phyloP scores from a whole-genome alignment of 53 echinoderm and acorn worm species.

The Patiria pectinifera region DNA sequence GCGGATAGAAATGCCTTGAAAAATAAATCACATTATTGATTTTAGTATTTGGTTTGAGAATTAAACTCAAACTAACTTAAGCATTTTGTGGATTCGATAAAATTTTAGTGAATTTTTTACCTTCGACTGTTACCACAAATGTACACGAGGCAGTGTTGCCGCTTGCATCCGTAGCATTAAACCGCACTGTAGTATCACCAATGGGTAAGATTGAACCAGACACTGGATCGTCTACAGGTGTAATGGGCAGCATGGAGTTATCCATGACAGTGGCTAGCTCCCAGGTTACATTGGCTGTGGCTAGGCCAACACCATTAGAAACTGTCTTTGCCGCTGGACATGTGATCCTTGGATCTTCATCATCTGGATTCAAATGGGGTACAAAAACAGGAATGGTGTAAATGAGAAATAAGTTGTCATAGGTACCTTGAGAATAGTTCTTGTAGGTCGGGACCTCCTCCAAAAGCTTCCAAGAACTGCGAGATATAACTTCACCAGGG shows the following conservation, averaged over 20 bases:
- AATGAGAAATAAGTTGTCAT: not conserved
- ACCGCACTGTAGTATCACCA: constrained; percentile 14
- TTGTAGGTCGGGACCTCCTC: too few relatives aligned
- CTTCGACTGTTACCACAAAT: constrained; percentile 15
- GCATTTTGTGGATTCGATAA: too few relatives aligned
- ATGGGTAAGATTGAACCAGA: constrained; percentile 10
- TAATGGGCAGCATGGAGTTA: constrained; percentile 1
- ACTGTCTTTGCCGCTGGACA: not conserved
- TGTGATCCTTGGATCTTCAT: not conserved
- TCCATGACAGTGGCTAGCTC: not conserved
- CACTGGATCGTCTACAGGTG: not conserved
- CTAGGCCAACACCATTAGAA: not conserved
- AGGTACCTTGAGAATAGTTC: not conserved
- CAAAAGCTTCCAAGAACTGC: too few relatives aligned
- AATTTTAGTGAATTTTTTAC: not conserved
- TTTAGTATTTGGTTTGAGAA: too few relatives aligned
- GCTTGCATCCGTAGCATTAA: constrained; percentile 47
- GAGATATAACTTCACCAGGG: too few relatives aligned
- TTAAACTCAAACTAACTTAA: too few relatives aligned
- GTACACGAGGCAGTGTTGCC: not conserved
- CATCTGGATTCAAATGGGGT: not conserved
- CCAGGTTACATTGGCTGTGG: constrained; percentile 14
- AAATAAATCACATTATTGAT: too few relatives aligned
- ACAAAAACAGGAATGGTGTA: too few relatives aligned
- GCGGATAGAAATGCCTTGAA: too few relatives aligned